Percentiles rank a stretch among this genome's conserved stretches.
Conservation (phyloP, 2,797 vertebrate genomes). For the Lithobates sylvaticus region DNA sequence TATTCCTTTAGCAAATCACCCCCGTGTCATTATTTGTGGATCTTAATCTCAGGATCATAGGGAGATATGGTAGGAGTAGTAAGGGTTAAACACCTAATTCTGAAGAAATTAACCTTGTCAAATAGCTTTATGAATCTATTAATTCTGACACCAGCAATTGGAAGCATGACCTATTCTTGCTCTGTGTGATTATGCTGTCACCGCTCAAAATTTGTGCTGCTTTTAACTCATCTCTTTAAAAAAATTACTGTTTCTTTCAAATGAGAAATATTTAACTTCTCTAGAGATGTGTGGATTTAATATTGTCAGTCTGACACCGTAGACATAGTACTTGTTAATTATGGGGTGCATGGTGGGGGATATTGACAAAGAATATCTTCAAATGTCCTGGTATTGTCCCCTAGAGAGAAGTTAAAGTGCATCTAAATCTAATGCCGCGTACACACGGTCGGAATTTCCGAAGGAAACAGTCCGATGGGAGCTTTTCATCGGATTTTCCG, state of each 20-base stretch:
- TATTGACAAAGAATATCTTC: no score
- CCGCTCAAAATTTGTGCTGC: constrained; percentile 2
- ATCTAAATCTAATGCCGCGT: no score
- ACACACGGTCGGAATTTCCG: no score
- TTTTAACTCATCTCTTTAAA: constrained; percentile 26
- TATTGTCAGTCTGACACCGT: neutral
- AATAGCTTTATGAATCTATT: constrained; percentile 52
- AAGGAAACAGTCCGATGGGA: no score
- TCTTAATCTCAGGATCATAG: constrained; percentile 1
- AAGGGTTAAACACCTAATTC: constrained; percentile 39
- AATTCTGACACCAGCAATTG: constrained; percentile 47
- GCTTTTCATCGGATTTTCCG: no score
- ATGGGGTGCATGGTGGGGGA: no score
- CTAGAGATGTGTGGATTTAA: neutral
- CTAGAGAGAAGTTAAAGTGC: no score
- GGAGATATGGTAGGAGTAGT: constrained; percentile 1
- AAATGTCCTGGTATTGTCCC: no score
- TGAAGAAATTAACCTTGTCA: constrained; percentile 51
- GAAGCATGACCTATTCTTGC: constrained; percentile 35
- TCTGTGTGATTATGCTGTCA: constrained; percentile 40
- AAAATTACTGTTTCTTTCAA: constrained; percentile 27
- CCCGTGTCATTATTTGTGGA: constrained; percentile 1
- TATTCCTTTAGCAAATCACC: neutral
- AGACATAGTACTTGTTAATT: neutral
- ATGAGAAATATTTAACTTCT: constrained; percentile 13